Evolutionary conservation across 2,888 invertebrate species (phyloP).

Genomic region (Alloscopus bannaensis): DNA sequence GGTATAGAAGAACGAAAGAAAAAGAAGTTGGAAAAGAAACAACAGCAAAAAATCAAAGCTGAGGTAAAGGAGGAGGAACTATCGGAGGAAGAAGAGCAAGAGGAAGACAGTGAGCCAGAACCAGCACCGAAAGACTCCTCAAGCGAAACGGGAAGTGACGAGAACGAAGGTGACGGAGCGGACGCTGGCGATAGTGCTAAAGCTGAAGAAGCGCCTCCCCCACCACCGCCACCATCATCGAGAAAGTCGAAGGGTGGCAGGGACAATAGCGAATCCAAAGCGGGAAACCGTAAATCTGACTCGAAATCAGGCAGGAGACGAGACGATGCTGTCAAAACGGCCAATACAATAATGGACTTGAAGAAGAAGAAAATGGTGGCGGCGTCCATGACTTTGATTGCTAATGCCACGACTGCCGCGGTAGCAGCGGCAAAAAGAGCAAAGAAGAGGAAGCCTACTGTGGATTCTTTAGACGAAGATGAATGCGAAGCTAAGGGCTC

Average conservation of each 20-base stretch:
- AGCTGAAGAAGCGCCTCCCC: conserved; percentile 44
- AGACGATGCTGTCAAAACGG: conserved; percentile 12
- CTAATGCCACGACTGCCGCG: conserved; percentile 48
- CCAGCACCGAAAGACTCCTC: conserved; percentile 32
- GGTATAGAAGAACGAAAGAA: conserved; percentile 9
- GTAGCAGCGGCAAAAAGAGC: conserved; percentile 61
- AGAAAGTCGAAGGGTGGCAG: conserved; percentile 36
- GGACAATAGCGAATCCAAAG: background rate
- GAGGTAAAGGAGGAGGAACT: conserved; percentile 75
- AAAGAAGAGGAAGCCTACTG: conserved; percentile 69
- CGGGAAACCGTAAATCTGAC: conserved; percentile 19
- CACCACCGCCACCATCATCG: conserved; percentile 30
- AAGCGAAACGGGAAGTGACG: conserved; percentile 54
- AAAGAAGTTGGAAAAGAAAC: conserved; percentile 57
- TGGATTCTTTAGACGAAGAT: conserved; percentile 70
- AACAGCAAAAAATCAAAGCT: conserved; percentile 76
- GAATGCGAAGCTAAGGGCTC: conserved; percentile 72
- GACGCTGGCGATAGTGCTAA: conserved; percentile 32
- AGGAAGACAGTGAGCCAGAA: conserved; percentile 44
- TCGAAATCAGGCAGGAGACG: conserved; percentile 37
- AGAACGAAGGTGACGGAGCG: conserved; percentile 37
- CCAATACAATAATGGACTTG: conserved; percentile 43
- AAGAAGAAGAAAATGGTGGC: conserved; percentile 57
- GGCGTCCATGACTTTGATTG: conserved; percentile 62
- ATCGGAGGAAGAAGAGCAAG: conserved; percentile 75